Evolutionary conservation across 92 coral and sea anemone species (phyloP).

Genomic region (Zoanthus sociatus): DNA sequence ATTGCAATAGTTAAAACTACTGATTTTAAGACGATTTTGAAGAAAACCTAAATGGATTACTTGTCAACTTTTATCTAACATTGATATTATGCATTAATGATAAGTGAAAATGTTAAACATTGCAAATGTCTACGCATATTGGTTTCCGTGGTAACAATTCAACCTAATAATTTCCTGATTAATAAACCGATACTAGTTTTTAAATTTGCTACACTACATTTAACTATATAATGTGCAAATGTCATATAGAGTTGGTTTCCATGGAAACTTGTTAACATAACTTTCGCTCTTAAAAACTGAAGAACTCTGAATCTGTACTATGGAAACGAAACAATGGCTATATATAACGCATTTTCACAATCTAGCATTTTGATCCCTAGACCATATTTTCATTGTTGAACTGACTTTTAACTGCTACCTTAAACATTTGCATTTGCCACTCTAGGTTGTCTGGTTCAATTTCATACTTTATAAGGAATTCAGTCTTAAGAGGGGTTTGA

Average conservation of each 20-base stretch:
- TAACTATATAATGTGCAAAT: not conserved
- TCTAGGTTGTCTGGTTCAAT: conserved; percentile 19
- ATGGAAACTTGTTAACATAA: no score
- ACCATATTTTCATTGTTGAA: no score
- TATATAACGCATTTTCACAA: no score
- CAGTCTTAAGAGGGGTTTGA: conserved; percentile 3
- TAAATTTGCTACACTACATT: not conserved
- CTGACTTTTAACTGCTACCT: no score
- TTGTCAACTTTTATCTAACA: not conserved
- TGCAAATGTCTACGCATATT: not conserved
- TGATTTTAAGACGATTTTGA: not conserved
- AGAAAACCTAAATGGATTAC: not conserved
- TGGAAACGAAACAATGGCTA: no score
- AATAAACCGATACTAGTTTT: not conserved
- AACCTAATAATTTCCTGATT: not conserved
- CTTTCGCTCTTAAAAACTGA: no score
- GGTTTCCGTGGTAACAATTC: not conserved
- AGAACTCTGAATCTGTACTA: no score
- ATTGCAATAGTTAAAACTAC: not conserved
- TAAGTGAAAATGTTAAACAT: not conserved
- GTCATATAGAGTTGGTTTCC: not conserved
- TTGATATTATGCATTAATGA: not conserved
- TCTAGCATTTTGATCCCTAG: no score
- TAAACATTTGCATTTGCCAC: not conserved
- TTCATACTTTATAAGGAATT: conserved; percentile 13